phyloP scores from a whole-genome alignment of 2,797 vertebrate genomes.

The Paedocypris micromegethes region DNA sequence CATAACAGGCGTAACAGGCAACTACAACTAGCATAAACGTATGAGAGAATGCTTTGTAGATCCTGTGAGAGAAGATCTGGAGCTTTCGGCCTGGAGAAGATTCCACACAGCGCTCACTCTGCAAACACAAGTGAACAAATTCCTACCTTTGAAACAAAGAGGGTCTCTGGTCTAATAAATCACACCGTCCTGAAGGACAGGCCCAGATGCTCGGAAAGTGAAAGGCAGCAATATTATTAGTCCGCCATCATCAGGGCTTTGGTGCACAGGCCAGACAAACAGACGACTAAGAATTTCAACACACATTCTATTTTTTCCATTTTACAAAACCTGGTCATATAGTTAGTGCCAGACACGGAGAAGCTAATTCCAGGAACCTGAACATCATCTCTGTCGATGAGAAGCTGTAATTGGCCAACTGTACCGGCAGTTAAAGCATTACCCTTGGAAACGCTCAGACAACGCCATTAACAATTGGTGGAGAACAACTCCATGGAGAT shows the following conservation, averaged over 20 bases:
- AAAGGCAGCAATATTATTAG: slow-evolving; percentile 35
- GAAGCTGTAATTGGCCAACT: slow-evolving; percentile 12
- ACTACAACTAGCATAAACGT: neutral
- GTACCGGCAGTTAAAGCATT: slow-evolving; percentile 3
- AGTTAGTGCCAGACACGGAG: neutral
- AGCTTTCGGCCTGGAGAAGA: neutral
- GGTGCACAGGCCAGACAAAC: slow-evolving; percentile 13
- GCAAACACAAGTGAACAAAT: neutral
- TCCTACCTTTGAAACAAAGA: slow-evolving; percentile 29
- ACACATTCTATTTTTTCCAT: neutral
- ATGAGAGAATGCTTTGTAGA: slow-evolving; percentile 1
- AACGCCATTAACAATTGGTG: slow-evolving; percentile 5
- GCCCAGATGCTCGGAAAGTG: neutral
- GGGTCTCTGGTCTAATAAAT: slow-evolving; percentile 42
- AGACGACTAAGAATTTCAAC: slow-evolving; percentile 1
- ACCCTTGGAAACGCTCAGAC: slow-evolving; percentile 7
- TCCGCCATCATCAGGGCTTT: slow-evolving; percentile 17
- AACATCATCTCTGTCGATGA: slow-evolving; percentile 3
- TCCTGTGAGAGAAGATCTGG: neutral
- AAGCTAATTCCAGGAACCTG: neutral
- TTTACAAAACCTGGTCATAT: neutral
- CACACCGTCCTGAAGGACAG: slow-evolving; percentile 33
- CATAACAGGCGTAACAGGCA: too few relatives aligned
- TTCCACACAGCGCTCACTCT: slow-evolving; percentile 8
- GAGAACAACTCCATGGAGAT: slow-evolving; percentile 11